Base-by-base conservation (phyloP, 2,888 invertebrate species). In the Nemapogon koenigi region DNA sequence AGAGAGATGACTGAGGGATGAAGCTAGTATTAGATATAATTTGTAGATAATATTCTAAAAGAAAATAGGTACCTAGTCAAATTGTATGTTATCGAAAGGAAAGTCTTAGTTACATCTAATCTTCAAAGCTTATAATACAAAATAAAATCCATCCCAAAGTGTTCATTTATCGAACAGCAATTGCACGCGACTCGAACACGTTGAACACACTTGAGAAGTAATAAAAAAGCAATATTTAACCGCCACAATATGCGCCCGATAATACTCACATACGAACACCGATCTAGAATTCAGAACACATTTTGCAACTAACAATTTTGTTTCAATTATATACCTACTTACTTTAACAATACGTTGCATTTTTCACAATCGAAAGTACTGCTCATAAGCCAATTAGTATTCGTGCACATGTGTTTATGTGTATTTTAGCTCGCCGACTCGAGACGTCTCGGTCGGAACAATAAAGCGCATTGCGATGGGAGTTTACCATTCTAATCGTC, bases 401-500 rank as follows among this genome's bases (percentile, higher is more conserved):
- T 3, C 14, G 13, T 19, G 18, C 19, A 19, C 19, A 19, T 31
- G 31, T 31, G 31, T 31, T 31, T 22, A 26, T 33, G 37, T 33
- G 33, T 40, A 40, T 32, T 25, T 38, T 35, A 35, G 32, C 19
- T 19, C 38, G 30, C 38, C 31, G 31, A 25, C 32, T 25, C 39
- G 33, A 14, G 37, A n/a, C n/a, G n/a, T n/a, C n/a, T n/a, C n/a
- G n/a, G 51, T 56, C 51, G 53, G 57, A 56, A 63, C 55, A 59
- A 62, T 61, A 67, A 62, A 64, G 56, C 52, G 46, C 44, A 49
- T 49, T 53, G 49, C 50, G 51, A 62, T 63, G 62, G 59, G 62
- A 64, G 63, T 65, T 56, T 54, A 55, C 57, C 57, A 60, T 60
- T 57, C 66, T 70, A 71, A 70, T 71, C 67, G 66, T 52, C 41